Percentiles rank a stretch among this genome's conserved stretches.
These are phyloP conservation scores for Carlito syrichta DNA, from an alignment of 2,113 vertebrate species.

Conservation along the genomic window DNA sequence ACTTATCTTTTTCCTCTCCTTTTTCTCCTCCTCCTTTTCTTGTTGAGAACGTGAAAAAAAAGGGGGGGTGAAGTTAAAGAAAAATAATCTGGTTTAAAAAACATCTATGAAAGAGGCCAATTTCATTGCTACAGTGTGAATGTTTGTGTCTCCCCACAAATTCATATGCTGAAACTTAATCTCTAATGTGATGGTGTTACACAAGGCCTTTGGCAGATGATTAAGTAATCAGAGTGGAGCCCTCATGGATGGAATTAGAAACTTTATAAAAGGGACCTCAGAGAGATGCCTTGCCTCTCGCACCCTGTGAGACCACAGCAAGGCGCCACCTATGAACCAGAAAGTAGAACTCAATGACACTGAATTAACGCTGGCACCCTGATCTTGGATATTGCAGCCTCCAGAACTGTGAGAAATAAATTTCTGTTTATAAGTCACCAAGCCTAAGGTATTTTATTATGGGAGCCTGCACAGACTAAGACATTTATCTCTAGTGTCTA, in stretches of 20 bases:
- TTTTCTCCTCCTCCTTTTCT: not conserved
- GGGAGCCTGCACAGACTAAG: not conserved
- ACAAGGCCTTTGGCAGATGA: not conserved
- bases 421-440: no score
- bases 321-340: not conserved
- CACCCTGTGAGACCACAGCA: not conserved
- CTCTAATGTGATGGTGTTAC: not conserved
- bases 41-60: not conserved
- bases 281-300: not conserved
- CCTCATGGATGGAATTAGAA: no score
- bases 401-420: no score
- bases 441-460: no score
- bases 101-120: not conserved
- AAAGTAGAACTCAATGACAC: not conserved
- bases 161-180: not conserved
- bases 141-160: not conserved
- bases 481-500: not conserved
- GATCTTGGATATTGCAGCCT: not conserved
- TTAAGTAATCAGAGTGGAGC: not conserved
- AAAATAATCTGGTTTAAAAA: not conserved
- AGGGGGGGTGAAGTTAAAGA: not conserved
- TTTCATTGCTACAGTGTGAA: not conserved
- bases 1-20: not conserved
- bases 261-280: not conserved
- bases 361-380: rapidly evolving